Percentiles rank a stretch among this genome's conserved stretches.
phyloP scores from a whole-genome alignment of 2,888 invertebrate genomes.

The Cataglyphis rosenhaueri region DNA sequence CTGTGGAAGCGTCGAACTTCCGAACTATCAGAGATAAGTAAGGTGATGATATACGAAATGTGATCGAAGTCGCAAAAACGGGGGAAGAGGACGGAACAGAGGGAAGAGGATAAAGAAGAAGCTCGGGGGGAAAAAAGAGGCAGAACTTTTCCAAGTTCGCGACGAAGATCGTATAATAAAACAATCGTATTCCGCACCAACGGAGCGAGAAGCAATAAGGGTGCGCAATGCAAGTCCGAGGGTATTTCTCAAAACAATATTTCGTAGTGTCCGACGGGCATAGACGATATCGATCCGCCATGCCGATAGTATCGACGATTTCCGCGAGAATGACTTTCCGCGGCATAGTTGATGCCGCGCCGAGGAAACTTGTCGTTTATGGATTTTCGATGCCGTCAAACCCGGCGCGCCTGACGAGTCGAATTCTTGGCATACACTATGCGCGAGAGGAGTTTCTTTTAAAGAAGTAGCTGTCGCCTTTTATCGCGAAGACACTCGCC shows the following conservation, averaged over 20 bases:
- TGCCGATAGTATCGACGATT: constrained; percentile 63
- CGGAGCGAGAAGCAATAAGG: constrained; percentile 75
- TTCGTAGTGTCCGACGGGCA: constrained; percentile 66
- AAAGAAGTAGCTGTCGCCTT: constrained; percentile 57
- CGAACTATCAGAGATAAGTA: constrained; percentile 40
- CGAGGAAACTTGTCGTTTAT: constrained; percentile 66
- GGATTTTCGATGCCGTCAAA: constrained; percentile 70
- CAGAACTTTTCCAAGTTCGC: constrained; percentile 68
- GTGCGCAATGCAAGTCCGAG: constrained; percentile 62
- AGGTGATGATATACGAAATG: constrained; percentile 72
- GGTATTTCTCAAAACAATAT: constrained; percentile 75
- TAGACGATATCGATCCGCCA: constrained; percentile 50
- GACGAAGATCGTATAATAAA: constrained; percentile 81
- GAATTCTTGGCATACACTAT: constrained; percentile 49
- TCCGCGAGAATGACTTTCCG: constrained; percentile 52
- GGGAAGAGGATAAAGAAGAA: neutral
- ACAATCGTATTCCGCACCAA: constrained; percentile 80
- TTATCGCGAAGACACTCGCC: constrained; percentile 63
- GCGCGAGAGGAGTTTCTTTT: constrained; percentile 62
- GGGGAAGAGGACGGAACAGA: neutral
- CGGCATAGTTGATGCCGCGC: constrained; percentile 51
- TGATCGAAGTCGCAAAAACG: constrained; percentile 51
- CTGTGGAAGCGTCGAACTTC: constrained; percentile 38
- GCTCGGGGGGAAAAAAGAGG: neutral
- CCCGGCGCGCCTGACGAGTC: constrained; percentile 64